These are phyloP conservation scores for Sinocyclocheilus rhinocerous DNA, from an alignment of 2,113 vertebrate genomes.

Conservation along the genomic window DNA sequence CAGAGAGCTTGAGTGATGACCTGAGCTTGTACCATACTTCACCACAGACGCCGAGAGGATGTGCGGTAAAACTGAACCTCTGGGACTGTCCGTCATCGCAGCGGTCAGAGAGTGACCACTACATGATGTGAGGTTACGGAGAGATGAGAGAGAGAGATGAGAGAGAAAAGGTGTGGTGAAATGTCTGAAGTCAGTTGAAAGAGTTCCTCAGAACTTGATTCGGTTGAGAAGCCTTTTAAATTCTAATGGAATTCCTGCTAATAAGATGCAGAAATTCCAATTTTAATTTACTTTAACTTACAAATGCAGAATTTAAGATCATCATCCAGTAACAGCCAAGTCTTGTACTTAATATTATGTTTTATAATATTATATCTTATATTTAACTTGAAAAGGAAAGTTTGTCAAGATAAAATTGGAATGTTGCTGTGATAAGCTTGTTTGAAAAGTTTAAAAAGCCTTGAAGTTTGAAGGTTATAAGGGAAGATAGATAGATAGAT, in stretches of 20 bases:
- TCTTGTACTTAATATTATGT: no score
- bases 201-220: conserved; percentile 13
- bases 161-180: conserved; percentile 29
- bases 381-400: not conserved
- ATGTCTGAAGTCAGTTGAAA: conserved; percentile 33
- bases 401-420: not conserved
- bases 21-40: conserved; percentile 39
- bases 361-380: no score
- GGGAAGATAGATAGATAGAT: not conserved
- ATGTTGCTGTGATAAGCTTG: not conserved
- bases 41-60: conserved; percentile 26
- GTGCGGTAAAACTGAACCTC: conserved; percentile 35
- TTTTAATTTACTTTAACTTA: not conserved
- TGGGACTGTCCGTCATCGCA: conserved; percentile 53
- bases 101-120: conserved; percentile 48
- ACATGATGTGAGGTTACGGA: conserved; percentile 25
- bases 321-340: not conserved
- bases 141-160: conserved; percentile 38
- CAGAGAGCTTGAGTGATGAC: conserved; percentile 54
- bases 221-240: not conserved
- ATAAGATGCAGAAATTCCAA: no score
- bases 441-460: not conserved
- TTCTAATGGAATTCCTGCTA: conserved; percentile 10
- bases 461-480: not conserved
- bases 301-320: not conserved